Conservation (phyloP, 2,113 vertebrate genomes). For the Meriones unguiculatus region DNA sequence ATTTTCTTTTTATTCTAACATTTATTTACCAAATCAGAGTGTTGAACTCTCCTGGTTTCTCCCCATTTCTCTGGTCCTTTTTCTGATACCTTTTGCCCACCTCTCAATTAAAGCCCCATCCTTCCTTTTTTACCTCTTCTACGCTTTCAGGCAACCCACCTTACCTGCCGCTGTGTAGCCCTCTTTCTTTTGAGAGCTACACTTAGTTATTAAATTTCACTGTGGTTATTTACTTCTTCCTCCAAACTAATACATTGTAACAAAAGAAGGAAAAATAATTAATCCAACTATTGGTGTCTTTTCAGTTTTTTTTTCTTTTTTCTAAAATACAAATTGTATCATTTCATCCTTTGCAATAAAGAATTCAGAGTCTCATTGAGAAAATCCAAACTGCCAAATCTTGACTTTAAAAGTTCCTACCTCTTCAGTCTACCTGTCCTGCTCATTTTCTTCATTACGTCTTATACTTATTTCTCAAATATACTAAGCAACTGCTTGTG, state of each 20-base stretch:
- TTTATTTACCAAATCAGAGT: not conserved
- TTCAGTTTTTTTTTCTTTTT: not conserved
- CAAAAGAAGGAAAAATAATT: conserved; percentile 25
- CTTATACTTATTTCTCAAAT: not conserved
- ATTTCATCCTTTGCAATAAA: not conserved
- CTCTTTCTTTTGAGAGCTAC: not conserved
- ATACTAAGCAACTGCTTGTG: not conserved
- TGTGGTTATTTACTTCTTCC: not conserved
- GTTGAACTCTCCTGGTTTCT: not conserved
- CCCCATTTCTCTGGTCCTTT: not conserved
- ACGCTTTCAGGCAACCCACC: not conserved
- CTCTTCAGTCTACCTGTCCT: not conserved
- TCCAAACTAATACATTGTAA: not conserved
- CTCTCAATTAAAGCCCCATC: not conserved
- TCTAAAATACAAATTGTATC: not conserved
- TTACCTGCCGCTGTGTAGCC: not conserved
- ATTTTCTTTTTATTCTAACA: not conserved
- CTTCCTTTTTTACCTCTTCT: not conserved
- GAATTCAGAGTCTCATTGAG: not conserved
- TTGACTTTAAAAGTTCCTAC: not conserved
- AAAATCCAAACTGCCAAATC: not conserved
- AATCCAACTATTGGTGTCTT: not conserved
- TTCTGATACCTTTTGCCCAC: not conserved
- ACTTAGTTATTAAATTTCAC: not conserved
- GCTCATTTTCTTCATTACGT: not conserved